Base-by-base conservation (phyloP, 2,888 invertebrate genomes). In the Leptopilina drosophilae region DNA sequence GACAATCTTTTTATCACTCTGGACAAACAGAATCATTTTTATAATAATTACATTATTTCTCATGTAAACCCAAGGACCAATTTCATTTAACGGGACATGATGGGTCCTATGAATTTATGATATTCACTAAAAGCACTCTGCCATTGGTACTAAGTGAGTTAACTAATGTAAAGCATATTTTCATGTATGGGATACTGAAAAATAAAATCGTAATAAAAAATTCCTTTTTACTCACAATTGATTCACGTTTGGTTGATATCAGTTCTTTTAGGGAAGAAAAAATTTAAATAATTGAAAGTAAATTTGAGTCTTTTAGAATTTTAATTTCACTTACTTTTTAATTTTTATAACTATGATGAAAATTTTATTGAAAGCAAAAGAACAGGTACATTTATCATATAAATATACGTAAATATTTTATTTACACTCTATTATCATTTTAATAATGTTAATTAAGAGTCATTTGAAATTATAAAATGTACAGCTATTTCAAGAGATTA, bases 101-200 rank as follows among this genome's bases (percentile, higher is more conserved):
- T 56, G 56, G 8, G 73, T 26, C 33, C 33, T 56, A 73, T 73
- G 56, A 73, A 73, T 73, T 73, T 73, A 73, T 73, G 73, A 73
- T 73, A 53, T 53, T 56, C 73, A 56, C 73, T 73, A 73, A 73
- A 73, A 73, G 73, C 56, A 73, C 73, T 73, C 56, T 56, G 14
- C 73, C 53, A 73, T 73, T 73, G 73, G 69, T 53, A 49, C 33
- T 64, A 40, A 26, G 64, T 64, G 64, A 26, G 56, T 73, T 56
- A 14, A 14, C 53, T 73, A 56, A 73, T 73, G 53, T n/a, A 33
- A 33, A n/a, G 49, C 56, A 56, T 49, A 73, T 73, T 73, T 56
- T 73, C 53, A 33, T 73, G 53, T 56, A 9, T 33, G 14, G 33
- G 73, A 33, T 56, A 8, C n/a, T 33, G 2, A 73, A 40, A 56